Evolutionary conservation across 2,113 vertebrate species (phyloP).

Genomic region (Myanophis thanlyinensis): DNA sequence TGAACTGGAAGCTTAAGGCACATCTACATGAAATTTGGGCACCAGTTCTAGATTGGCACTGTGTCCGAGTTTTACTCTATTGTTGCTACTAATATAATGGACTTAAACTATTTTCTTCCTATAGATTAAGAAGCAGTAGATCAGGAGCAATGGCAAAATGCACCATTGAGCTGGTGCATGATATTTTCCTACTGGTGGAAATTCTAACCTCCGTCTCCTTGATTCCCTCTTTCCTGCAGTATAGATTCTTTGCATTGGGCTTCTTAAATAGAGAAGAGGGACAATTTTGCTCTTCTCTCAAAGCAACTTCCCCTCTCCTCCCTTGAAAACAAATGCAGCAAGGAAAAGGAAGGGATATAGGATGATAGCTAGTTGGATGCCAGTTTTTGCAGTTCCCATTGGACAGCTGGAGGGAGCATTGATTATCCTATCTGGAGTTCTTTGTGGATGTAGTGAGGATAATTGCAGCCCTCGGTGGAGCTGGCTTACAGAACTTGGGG

Average conservation of each 20-base stretch:
- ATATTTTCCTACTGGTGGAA: neutral
- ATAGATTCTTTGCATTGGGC: neutral
- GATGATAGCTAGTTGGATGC: neutral
- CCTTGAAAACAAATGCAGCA: neutral
- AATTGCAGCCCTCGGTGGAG: neutral
- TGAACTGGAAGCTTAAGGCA: neutral
- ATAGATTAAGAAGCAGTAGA: neutral
- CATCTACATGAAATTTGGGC: neutral
- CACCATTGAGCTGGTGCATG: neutral
- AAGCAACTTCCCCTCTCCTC: neutral
- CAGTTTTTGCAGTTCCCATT: neutral
- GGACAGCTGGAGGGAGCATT: neutral
- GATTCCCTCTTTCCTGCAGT: neutral
- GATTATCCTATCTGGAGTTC: neutral
- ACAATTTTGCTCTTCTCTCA: neutral
- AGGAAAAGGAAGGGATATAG: neutral
- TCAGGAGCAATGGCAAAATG: neutral
- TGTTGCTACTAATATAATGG: neutral
- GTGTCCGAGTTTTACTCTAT: neutral
- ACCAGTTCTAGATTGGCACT: neutral
- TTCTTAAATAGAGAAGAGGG: neutral
- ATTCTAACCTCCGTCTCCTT: neutral
- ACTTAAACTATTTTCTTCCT: neutral
- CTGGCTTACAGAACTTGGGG: neutral
- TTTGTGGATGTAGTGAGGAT: neutral